These are phyloP conservation scores for Pediacus dermestoides DNA, from an alignment of 2,888 invertebrate species.

Conservation along the genomic window DNA sequence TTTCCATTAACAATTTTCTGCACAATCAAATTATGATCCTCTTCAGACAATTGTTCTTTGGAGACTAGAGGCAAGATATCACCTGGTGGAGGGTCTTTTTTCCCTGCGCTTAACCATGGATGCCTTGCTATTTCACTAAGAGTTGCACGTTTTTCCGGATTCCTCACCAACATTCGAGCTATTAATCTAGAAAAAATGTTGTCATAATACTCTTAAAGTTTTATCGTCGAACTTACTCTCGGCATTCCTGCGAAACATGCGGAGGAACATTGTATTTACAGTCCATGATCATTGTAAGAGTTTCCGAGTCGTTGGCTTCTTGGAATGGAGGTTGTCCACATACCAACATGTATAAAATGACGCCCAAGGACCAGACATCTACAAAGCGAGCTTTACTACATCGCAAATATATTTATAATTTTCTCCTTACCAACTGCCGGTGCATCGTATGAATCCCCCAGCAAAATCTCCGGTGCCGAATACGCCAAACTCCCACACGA, in stretches of 20 bases:
- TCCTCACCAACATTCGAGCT: slow-evolving; percentile 86
- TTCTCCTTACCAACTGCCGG: slow-evolving; percentile 85
- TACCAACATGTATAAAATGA: slow-evolving; percentile 97
- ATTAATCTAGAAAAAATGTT: slow-evolving; percentile 74
- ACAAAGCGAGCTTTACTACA: slow-evolving; percentile 38
- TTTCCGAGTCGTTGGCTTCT: slow-evolving; percentile 99
- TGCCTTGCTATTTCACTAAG: slow-evolving; percentile 84
- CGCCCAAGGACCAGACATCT: slow-evolving; percentile 99
- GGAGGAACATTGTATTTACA: slow-evolving; percentile 93
- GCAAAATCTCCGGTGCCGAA: slow-evolving; percentile 96
- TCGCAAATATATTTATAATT: background rate
- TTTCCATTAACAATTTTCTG: slow-evolving; percentile 95
- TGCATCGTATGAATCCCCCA: slow-evolving; percentile 98
- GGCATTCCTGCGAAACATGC: slow-evolving; percentile 83
- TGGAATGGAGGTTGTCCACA: slow-evolving; percentile 97
- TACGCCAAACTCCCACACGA: slow-evolving; percentile 98
- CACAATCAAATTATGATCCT: slow-evolving; percentile 86
- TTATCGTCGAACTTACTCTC: slow-evolving; percentile 56
- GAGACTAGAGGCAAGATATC: slow-evolving; percentile 79
- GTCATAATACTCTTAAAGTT: background rate
- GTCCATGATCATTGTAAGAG: slow-evolving; percentile 99
- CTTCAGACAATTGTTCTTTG: slow-evolving; percentile 84
- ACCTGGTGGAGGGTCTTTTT: slow-evolving; percentile 49
- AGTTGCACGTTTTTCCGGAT: slow-evolving; percentile 86
- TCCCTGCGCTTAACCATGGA: slow-evolving; percentile 71